Percentiles rank a stretch among this genome's conserved stretches.
Evolutionary conservation across 2,888 invertebrate genomes (phyloP).

Genomic region (Schizotus pectinicornis): DNA sequence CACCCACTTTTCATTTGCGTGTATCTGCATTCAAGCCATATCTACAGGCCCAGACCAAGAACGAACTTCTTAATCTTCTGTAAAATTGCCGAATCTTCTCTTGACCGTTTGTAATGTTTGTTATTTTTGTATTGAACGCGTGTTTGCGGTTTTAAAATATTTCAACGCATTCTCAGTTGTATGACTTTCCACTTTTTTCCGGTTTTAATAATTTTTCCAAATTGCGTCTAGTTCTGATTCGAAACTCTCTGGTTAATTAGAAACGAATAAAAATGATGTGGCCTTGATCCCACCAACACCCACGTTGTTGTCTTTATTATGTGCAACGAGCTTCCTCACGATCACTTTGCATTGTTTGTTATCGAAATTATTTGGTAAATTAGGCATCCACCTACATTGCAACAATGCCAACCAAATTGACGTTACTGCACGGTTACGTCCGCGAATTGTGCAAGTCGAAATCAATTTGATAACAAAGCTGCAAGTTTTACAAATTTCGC

Average conservation of each 20-base stretch:
- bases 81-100: neutral
- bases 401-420: neutral
- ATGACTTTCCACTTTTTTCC: neutral
- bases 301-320: neutral
- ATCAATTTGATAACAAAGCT: no score
- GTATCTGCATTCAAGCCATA: slow-evolving; percentile 12
- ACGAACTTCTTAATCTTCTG: neutral
- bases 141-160: slow-evolving; percentile 5
- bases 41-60: no score
- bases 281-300: slow-evolving; percentile 2
- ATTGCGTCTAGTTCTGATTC: no score
- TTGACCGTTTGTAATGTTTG: neutral
- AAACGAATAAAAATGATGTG: neutral
- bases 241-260: no score
- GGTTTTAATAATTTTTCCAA: neutral
- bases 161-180: neutral
- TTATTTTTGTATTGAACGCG: slow-evolving; percentile 4
- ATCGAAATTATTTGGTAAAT: no score
- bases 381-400: no score
- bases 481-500: no score
- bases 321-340: no score
- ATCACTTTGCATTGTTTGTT: neutral
- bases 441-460: no score
- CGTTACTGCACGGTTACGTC: neutral
- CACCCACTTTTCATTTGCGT: slow-evolving; percentile 22